Evolutionary conservation across 2,113 vertebrate genomes (phyloP).

Genomic region (Erinaceus europaeus): DNA sequence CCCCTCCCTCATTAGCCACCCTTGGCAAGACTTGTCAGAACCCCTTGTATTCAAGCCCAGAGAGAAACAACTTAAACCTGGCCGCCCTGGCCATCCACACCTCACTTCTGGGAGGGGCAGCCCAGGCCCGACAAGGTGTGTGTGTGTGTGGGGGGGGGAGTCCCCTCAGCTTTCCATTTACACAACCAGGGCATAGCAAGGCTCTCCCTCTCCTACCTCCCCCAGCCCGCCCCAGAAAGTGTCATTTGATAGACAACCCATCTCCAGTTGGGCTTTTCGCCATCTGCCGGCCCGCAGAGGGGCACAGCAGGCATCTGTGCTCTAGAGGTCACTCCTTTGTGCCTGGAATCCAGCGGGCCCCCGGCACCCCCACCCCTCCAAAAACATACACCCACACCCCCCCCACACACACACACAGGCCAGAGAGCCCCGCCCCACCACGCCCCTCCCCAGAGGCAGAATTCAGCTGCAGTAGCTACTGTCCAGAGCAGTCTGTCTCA

Average conservation of each 20-base stretch:
- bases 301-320: conserved; percentile 65
- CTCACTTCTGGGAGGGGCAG: neutral
- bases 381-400: neutral
- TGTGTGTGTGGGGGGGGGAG: no score
- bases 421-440: neutral
- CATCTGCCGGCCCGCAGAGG: conserved; percentile 70
- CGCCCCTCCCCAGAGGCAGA: neutral
- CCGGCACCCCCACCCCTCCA: neutral
- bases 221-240: conserved; percentile 39
- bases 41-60: no score
- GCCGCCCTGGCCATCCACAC: neutral
- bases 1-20: neutral
- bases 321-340: conserved; percentile 50
- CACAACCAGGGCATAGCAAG: neutral
- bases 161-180: no score
- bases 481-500: neutral
- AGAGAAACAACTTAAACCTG: no score
- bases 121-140: neutral
- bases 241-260: conserved; percentile 54
- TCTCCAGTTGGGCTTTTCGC: conserved; percentile 46
- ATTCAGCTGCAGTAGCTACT: neutral
- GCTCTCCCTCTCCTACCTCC: neutral
- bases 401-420: neutral
- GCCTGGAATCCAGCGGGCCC: conserved; percentile 25
- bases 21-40: no score